These are phyloP conservation scores for Crioceris asparagi DNA, from an alignment of 2,888 invertebrate species.

Conservation along the genomic window DNA sequence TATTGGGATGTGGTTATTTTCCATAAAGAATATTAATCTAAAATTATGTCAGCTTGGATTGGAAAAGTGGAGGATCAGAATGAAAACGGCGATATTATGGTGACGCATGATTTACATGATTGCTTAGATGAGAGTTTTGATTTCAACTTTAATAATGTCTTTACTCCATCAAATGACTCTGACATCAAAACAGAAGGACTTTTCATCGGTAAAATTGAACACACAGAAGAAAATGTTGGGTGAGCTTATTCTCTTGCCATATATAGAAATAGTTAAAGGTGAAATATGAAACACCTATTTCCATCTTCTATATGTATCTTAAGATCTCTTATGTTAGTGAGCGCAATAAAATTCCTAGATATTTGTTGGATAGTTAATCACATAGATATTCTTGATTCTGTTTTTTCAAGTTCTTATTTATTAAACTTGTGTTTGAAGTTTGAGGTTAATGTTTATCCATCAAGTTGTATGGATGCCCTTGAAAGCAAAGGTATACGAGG, in stretches of 20 bases:
- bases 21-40: conserved; percentile 7
- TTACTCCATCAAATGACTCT: conserved; percentile 13
- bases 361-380: too few relatives aligned
- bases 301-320: too few relatives aligned
- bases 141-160: conserved; percentile 39
- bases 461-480: too few relatives aligned
- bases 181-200: conserved; percentile 25
- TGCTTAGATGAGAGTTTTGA: conserved; percentile 39
- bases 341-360: too few relatives aligned
- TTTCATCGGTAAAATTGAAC: conserved; percentile 35
- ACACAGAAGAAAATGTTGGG: conserved; percentile 41
- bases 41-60: conserved; percentile 24
- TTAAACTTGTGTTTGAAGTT: too few relatives aligned
- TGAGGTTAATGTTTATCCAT: too few relatives aligned
- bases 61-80: conserved; percentile 22
- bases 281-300: not conserved
- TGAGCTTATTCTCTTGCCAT: conserved; percentile 27
- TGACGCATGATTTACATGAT: conserved; percentile 44
- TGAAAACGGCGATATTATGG: conserved; percentile 33
- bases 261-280: conserved; percentile 3
- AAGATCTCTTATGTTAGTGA: too few relatives aligned
- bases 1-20: conserved; percentile 19
- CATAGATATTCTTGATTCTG: too few relatives aligned
- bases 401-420: too few relatives aligned
- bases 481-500: too few relatives aligned